These are phyloP conservation scores for Trimorus sp. DNA, from an alignment of 2,888 invertebrate genomes.

Conservation along the genomic window DNA sequence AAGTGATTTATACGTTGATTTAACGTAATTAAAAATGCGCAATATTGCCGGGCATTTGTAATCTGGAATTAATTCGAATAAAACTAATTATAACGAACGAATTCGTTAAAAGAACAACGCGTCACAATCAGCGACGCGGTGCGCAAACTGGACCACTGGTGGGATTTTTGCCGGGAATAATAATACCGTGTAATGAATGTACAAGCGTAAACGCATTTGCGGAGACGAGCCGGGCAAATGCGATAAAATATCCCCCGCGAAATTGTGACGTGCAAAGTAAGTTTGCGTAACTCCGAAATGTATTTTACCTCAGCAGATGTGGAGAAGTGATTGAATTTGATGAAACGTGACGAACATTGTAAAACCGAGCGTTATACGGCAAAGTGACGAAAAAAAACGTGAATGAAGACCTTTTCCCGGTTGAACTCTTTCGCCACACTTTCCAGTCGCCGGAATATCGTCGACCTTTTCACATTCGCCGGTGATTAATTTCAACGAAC, in stretches of 20 bases:
- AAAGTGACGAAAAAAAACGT: slow-evolving; percentile 8
- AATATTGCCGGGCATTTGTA: too few relatives aligned
- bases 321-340: slow-evolving; percentile 54
- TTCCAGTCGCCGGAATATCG: slow-evolving; percentile 32
- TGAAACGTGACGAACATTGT: slow-evolving; percentile 52
- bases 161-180: neutral
- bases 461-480: slow-evolving; percentile 41
- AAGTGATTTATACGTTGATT: too few relatives aligned
- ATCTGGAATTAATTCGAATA: too few relatives aligned
- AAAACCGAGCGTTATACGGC: slow-evolving; percentile 27
- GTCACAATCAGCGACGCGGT: too few relatives aligned
- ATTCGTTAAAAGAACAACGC: too few relatives aligned
- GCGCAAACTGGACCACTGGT: too few relatives aligned
- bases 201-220: slow-evolving; percentile 26
- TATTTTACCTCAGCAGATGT: slow-evolving; percentile 47
- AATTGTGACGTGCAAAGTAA: slow-evolving; percentile 46
- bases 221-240: slow-evolving; percentile 25
- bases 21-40: too few relatives aligned
- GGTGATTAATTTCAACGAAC: slow-evolving; percentile 53
- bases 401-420: slow-evolving; percentile 44
- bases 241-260: slow-evolving; percentile 34
- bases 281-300: slow-evolving; percentile 41
- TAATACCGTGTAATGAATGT: slow-evolving; percentile 8
- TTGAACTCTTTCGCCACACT: slow-evolving; percentile 33
- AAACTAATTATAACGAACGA: too few relatives aligned